phyloP scores from a whole-genome alignment of 1,140 invertebrate genomes.

The Ectropis grisescens region DNA sequence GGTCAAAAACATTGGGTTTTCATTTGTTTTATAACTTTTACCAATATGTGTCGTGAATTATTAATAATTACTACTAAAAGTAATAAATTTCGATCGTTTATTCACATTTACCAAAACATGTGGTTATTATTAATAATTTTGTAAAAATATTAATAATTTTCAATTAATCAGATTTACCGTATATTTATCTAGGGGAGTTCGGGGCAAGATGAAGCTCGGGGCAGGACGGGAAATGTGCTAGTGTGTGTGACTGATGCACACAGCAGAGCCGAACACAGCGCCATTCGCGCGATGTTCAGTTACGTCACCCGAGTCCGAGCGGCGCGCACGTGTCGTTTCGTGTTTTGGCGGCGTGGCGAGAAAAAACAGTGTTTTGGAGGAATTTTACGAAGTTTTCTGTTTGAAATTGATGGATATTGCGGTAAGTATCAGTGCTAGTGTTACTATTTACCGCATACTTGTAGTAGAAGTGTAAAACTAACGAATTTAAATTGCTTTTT shows the following conservation, averaged over 20 bases:
- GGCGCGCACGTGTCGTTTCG: conserved; percentile 6
- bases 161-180: too few species aligned
- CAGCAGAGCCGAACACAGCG: conserved; percentile 5
- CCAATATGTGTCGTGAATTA: too few species aligned
- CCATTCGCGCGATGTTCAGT: conserved; percentile 12
- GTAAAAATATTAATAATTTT: too few species aligned
- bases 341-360: conserved; percentile 6
- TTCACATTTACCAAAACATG: too few species aligned
- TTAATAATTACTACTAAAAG: too few species aligned
- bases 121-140: too few species aligned
- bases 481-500: conserved; percentile 6
- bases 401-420: conserved; percentile 3
- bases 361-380: conserved; percentile 8
- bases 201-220: conserved; percentile 15
- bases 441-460: conserved; percentile 4
- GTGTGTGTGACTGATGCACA: conserved; percentile 10
- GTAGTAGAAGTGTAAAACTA: conserved; percentile 1
- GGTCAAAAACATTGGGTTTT: too few species aligned
- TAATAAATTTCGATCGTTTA: too few species aligned
- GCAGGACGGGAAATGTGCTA: conserved; percentile 13
- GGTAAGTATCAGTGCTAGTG: conserved; percentile 7
- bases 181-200: conserved; percentile 7
- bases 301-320: conserved; percentile 6
- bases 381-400: conserved; percentile 4
- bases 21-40: too few species aligned